phyloP scores from a whole-genome alignment of 64 coral and sea anemone species.

The Anthopleura sola region DNA sequence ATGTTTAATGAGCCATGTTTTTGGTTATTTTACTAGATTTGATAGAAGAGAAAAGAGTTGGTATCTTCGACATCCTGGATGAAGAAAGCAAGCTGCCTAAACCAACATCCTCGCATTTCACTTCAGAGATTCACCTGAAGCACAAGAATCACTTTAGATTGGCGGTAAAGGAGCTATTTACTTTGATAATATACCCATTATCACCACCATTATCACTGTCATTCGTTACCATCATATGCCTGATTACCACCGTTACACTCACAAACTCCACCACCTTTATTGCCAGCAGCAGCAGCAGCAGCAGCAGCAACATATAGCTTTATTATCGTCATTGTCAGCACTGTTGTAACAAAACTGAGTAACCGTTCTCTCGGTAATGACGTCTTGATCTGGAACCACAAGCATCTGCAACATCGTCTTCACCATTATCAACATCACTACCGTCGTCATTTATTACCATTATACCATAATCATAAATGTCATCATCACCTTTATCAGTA shows the following conservation, averaged over 20 bases:
- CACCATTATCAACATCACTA: background rate
- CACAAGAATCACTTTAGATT: constrained; percentile 94
- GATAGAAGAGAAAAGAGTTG: constrained; percentile 87
- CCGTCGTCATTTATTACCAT: too few relatives aligned
- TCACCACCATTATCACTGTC: too few relatives aligned
- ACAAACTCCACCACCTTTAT: background rate
- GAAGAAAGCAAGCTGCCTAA: constrained; percentile 99
- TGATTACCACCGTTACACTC: background rate
- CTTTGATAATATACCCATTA: background rate
- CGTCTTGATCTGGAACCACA: background rate
- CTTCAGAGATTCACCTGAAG: constrained; percentile 87
- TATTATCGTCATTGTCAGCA: background rate
- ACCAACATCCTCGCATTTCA: constrained; percentile 88
- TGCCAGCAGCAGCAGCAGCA: too few relatives aligned
- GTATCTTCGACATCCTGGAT: constrained; percentile 88
- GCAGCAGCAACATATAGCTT: too few relatives aligned
- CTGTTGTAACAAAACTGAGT: background rate
- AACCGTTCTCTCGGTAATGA: too few relatives aligned
- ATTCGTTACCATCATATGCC: too few relatives aligned
- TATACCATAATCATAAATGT: background rate
- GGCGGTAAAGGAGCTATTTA: constrained; percentile 35
- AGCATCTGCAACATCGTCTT: background rate
- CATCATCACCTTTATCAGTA: background rate
- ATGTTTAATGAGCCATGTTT: background rate
- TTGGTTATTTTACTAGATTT: constrained; percentile 34